Base-by-base conservation (phyloP, 2,797 vertebrate genomes). In the Eleutherodactylus coqui region DNA sequence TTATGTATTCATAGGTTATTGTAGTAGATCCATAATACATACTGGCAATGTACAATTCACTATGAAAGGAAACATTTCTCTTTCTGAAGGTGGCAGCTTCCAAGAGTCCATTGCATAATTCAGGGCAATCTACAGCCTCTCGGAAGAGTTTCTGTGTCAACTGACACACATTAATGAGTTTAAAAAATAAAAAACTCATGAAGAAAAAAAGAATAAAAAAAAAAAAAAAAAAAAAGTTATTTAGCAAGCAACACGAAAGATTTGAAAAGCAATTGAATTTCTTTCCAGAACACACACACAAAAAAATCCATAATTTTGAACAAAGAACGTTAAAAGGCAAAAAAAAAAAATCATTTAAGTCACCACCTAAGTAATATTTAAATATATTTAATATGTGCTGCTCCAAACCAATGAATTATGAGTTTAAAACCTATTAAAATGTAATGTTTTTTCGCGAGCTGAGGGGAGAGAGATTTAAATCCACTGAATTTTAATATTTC, bases 401-500 rank as follows among this genome's bases (percentile, higher is more conserved):
- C 94, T 95, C 93, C 92, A 94, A 95, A 93, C 93, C 94, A 95
- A 94, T 95, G 94, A 95, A 95, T 95, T 95, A 95, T 93, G 94
- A 93, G 94, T 94, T 95, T 95, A 94, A 95, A 95, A 94, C 93
- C 95, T 94, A 95, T 95, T 95, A 95, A 95, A 95, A 94, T 94
- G 93, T 95, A 94, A 94, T 94, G 92, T 94, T 95, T 95, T 88
- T 94, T 92, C 93, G 93, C 90, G 93, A 92, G 93, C 94, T 93
- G 93, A 95, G 93, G 92, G 91, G 90, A 95, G 90, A 95, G 92
- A 95, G 93, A 95, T 95, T 95, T 95, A 95, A 95, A 96, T 94
- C 93, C 93, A 94, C 93, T 94, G 94, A 95, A 95, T 95, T 95
- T 95, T 96, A 96, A 96, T 96, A 95, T 95, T 95, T 95, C 94